Percentiles rank a stretch among this genome's conserved stretches.
phyloP scores from a whole-genome alignment of 2,113 vertebrate genomes.

The Elachura formosa region DNA sequence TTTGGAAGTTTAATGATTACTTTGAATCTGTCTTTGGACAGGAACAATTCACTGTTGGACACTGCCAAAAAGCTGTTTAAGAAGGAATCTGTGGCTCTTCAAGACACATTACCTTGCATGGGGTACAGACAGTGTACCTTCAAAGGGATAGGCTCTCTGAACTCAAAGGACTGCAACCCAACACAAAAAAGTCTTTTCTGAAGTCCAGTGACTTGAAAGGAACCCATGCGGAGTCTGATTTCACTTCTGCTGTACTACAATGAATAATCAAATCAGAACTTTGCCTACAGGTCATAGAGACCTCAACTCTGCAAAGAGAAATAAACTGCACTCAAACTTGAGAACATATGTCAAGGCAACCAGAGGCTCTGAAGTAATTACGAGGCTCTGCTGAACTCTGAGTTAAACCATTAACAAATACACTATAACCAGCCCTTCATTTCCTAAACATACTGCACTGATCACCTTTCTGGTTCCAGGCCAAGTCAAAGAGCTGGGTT shows the following conservation, averaged over 20 bases:
- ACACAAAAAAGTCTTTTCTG: background rate
- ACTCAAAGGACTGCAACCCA: background rate
- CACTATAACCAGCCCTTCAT: background rate
- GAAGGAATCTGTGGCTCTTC: background rate
- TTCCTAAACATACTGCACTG: background rate
- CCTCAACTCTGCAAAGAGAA: background rate
- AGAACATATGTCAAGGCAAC: background rate
- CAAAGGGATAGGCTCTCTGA: background rate
- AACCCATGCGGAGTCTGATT: background rate
- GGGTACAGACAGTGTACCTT: background rate
- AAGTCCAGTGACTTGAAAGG: background rate
- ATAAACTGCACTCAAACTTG: background rate
- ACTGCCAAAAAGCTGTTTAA: background rate
- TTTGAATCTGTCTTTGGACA: background rate
- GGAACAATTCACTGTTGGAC: background rate
- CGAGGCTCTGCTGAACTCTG: background rate
- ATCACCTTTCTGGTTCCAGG: background rate
- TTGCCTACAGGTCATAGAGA: background rate
- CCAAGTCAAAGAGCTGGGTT: background rate
- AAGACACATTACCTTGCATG: background rate
- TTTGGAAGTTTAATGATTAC: background rate
- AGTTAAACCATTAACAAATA: constrained; percentile 10
- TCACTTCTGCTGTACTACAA: background rate
- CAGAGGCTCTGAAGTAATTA: background rate
- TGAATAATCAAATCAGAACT: background rate